Evolutionary conservation across 53 echinoderm and acorn worm species (phyloP).

Genomic region (Crossaster papposus): DNA sequence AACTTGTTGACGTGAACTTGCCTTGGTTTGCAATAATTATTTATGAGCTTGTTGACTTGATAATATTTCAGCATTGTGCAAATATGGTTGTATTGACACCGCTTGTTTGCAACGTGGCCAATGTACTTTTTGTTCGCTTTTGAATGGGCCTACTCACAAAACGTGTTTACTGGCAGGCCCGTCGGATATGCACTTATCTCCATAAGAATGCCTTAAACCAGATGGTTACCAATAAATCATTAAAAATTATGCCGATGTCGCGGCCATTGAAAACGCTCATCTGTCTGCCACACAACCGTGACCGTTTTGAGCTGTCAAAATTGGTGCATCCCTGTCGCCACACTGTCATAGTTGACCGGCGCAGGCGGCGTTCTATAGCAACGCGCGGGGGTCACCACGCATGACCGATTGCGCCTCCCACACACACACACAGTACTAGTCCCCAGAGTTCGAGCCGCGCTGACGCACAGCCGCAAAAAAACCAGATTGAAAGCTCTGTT

Average conservation of each 20-base stretch:
- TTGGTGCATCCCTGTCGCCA: constrained; percentile 59
- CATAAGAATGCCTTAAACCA: background rate
- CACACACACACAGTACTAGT: too few relatives aligned
- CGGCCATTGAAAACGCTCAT: background rate
- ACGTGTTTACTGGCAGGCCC: constrained; percentile 18
- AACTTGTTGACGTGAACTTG: background rate
- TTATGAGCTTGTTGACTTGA: background rate
- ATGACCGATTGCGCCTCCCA: constrained; percentile 60
- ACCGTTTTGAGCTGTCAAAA: constrained; percentile 47
- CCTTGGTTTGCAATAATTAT: background rate
- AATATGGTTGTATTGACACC: background rate
- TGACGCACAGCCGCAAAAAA: background rate
- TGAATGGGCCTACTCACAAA: constrained; percentile 8
- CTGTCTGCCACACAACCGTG: constrained; percentile 50
- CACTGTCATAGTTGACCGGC: constrained; percentile 40
- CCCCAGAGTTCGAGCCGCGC: background rate
- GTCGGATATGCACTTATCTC: constrained; percentile 2
- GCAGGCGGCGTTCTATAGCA: constrained; percentile 27
- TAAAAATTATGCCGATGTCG: constrained; percentile 38
- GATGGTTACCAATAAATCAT: constrained; percentile 57
- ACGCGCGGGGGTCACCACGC: constrained; percentile 52
- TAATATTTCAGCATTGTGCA: background rate
- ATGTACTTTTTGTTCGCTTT: constrained; percentile 35
- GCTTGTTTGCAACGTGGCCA: constrained; percentile 14
- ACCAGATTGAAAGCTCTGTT: background rate